Base-by-base conservation (phyloP, 1,140 invertebrate species). In the Drosophila lini region DNA sequence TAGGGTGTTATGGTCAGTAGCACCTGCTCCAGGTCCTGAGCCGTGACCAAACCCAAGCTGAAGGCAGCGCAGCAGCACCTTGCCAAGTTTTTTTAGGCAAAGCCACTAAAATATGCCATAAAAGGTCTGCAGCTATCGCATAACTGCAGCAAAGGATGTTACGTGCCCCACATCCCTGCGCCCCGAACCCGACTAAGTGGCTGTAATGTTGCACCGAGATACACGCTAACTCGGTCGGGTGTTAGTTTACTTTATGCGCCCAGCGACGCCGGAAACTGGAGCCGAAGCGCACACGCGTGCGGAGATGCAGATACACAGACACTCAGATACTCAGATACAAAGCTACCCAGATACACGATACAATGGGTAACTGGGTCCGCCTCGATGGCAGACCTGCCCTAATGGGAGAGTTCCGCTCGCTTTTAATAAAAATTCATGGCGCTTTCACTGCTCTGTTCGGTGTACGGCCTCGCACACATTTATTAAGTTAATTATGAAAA, bases 71-170 rank as follows among this genome's bases (percentile, higher is more conserved):
- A 80, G 69, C 58, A 62, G 78, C 65, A 77, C 67, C 78, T 77
- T 73, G 67, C 56, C 62, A 34, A 45, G 61, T 57, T 75, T 71
- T 59, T 74, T 81, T 80, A 80, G 77, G 71, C 55, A 80, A 83
- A 80, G 81, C 81, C 67, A 77, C 81, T 83, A 80, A 83, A 83
- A 84, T 80, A 83, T 83, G 81, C 81, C 81, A 83, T 83, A 83
- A 83, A 83, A 73, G 76, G 73, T 61, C 50, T 78, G 76, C 67
- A 84, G 81, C 81, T 83, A 83, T 80, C 80, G 81, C 80, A 83
- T 84, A 83, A 83, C 77, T 83, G 81, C 81, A 84, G 81, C 80
- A 61, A 61, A 79, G 61, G 52, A 31, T 61, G 44, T 61, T 63
- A 55, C 56, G 42, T 61, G 74, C 28, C 63, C 28, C 31, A 38